Evolutionary conservation across 2,888 invertebrate species (phyloP).

Genomic region (Ellobium chinense): DNA sequence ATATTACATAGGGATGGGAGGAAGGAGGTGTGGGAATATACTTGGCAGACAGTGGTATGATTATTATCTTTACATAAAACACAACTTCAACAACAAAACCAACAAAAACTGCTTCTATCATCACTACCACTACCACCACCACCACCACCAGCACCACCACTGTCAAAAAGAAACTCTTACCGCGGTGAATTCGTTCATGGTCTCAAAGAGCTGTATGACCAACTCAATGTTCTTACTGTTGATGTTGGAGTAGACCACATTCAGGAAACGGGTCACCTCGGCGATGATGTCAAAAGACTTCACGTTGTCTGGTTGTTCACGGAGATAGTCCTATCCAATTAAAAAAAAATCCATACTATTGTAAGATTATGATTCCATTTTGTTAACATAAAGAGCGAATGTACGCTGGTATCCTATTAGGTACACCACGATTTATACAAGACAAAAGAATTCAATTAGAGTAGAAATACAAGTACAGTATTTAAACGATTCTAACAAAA

Average conservation of each 20-base stretch:
- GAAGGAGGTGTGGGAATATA: too few species aligned
- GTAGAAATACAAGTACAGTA: too few species aligned
- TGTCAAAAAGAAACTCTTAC: constrained; percentile 11
- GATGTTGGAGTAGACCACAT: constrained; percentile 78
- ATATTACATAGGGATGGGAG: too few species aligned
- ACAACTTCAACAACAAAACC: background rate
- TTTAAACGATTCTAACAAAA: too few species aligned
- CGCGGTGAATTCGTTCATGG: constrained; percentile 78
- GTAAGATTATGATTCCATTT: background rate
- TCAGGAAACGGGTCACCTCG: constrained; percentile 77
- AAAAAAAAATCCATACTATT: constrained; percentile 27
- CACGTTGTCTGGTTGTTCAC: constrained; percentile 79
- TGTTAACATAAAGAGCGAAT: too few species aligned
- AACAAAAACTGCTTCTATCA: background rate
- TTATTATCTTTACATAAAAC: too few species aligned
- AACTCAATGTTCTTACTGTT: constrained; percentile 75
- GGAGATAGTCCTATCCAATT: constrained; percentile 74
- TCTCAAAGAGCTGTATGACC: constrained; percentile 77
- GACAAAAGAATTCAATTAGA: too few species aligned
- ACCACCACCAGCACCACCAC: background rate
- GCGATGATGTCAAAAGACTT: constrained; percentile 79
- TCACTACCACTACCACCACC: background rate
- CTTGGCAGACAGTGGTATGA: too few species aligned
- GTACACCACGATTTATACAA: too few species aligned
- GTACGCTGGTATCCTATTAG: too few species aligned